A percentile compares a stretch with the other conserved stretches of the same genome.
These are phyloP conservation scores for Amblyjoppa fuscipennis DNA, from an alignment of 2,888 invertebrate species.

Conservation along the genomic window DNA sequence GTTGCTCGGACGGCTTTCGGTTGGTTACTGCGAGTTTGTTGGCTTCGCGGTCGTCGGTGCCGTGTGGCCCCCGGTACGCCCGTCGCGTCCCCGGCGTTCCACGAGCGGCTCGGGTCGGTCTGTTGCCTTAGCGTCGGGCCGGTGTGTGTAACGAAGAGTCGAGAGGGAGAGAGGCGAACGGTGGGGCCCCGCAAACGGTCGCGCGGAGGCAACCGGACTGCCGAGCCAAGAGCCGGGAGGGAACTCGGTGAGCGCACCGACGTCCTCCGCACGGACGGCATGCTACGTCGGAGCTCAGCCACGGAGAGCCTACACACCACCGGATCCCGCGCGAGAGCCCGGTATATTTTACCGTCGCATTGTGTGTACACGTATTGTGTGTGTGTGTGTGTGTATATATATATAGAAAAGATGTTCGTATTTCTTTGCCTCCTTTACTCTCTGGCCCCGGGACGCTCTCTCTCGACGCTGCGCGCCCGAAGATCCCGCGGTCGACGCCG, in stretches of 20 bases:
- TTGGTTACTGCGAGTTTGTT: constrained; percentile 84
- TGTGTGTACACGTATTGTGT: constrained; percentile 2
- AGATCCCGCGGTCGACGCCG: constrained; percentile 55
- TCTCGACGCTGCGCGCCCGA: constrained; percentile 3
- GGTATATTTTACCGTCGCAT: constrained; percentile 39
- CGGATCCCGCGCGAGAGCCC: constrained; percentile 21
- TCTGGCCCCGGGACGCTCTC: constrained; percentile 21
- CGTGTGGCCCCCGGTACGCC: constrained; percentile 70
- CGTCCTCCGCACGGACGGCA: constrained; percentile 46
- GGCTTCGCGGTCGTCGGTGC: constrained; percentile 81
- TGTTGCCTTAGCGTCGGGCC: constrained; percentile 42
- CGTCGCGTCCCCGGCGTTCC: constrained; percentile 71
- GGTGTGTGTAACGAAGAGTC: constrained; percentile 13
- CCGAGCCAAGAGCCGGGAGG: constrained; percentile 4
- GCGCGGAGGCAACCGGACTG: neutral
- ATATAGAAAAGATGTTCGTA: constrained; percentile 16
- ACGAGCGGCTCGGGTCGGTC: constrained; percentile 52
- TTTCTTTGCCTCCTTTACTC: constrained; percentile 22
- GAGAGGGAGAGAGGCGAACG: constrained; percentile 46
- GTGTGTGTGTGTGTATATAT: constrained; percentile 3
- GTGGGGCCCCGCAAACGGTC: constrained; percentile 63
- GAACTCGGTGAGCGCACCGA: neutral
- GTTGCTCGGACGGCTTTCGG: constrained; percentile 68
- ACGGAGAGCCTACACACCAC: constrained; percentile 13
- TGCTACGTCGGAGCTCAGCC: constrained; percentile 38